These are phyloP conservation scores for Meloe dianella DNA, from an alignment of 2,888 invertebrate genomes.

Conservation along the genomic window DNA sequence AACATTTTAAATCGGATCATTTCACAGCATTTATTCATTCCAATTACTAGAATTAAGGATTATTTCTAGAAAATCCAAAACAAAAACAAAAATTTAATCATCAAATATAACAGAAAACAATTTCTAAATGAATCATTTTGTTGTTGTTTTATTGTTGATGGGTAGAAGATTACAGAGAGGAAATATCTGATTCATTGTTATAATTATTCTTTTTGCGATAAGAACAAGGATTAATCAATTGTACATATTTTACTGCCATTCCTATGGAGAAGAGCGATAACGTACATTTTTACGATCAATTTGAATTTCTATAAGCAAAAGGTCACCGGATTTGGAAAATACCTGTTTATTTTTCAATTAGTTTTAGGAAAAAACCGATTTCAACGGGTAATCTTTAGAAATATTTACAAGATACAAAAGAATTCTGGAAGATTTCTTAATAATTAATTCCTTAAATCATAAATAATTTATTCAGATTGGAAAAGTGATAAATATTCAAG, in stretches of 20 bases:
- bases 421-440: neutral
- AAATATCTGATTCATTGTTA: neutral
- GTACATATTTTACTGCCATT: neutral
- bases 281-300: too few relatives aligned
- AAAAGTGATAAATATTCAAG: slow-evolving; percentile 5
- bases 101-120: neutral
- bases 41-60: neutral
- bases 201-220: neutral
- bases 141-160: neutral
- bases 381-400: neutral
- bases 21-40: neutral
- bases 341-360: neutral
- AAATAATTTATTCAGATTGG: neutral
- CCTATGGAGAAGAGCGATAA: neutral
- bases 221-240: neutral
- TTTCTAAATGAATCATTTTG: neutral
- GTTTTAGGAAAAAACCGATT: neutral
- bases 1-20: neutral
- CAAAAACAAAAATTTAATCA: neutral
- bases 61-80: neutral
- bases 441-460: neutral
- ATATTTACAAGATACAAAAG: neutral
- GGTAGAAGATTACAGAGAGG: neutral
- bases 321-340: neutral
- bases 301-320: neutral